Conservation (phyloP, 2,888 invertebrate genomes). For the Bugulina stolonifera region DNA sequence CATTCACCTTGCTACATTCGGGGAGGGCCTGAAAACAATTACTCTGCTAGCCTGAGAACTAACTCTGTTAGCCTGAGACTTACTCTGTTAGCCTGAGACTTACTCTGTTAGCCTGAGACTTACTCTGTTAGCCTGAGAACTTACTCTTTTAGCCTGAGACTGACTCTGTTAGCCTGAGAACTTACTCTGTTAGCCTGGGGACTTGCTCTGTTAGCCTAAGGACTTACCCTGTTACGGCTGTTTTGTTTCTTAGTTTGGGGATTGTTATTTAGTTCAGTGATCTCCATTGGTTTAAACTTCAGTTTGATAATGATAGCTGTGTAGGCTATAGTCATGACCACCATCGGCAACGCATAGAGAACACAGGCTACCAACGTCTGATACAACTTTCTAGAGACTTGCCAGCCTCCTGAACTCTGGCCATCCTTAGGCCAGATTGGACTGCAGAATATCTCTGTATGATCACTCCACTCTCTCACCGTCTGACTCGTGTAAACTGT, state of each 20-base stretch:
- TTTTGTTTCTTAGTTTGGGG: not conserved
- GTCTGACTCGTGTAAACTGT: not conserved
- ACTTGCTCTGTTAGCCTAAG: no score
- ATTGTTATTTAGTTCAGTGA: slow-evolving; percentile 5
- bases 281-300: not conserved
- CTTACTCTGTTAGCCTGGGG: no score
- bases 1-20: no score
- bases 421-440: not conserved
- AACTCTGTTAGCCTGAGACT: no score
- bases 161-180: no score
- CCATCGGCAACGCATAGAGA: slow-evolving; percentile 18
- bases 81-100: no score
- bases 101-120: no score
- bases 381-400: not conserved
- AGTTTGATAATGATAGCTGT: slow-evolving; percentile 19
- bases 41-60: no score
- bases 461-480: not conserved
- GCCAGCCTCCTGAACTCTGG: not conserved
- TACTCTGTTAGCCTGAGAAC: no score
- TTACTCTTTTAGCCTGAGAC: no score
- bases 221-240: not conserved
- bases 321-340: slow-evolving; percentile 18
- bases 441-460: not conserved
- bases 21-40: no score
- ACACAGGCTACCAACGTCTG: not conserved